phyloP scores from a whole-genome alignment of 2,797 vertebrate species.

The Enteromius viviparus region DNA sequence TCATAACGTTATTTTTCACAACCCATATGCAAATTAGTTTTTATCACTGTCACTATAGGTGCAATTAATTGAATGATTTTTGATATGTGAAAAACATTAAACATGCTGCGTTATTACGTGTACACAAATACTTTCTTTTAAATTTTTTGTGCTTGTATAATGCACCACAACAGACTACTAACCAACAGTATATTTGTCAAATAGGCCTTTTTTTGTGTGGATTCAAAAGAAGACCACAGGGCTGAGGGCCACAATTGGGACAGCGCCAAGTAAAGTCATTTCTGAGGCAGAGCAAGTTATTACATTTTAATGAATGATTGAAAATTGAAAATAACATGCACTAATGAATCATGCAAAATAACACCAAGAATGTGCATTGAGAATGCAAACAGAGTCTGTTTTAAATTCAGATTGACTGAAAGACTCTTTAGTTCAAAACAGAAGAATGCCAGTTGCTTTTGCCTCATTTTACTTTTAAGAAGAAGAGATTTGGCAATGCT shows the following conservation, averaged over 20 bases:
- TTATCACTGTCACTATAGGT: neutral
- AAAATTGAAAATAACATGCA: constrained; percentile 9
- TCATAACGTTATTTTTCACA: neutral
- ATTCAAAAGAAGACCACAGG: neutral
- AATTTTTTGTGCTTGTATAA: neutral
- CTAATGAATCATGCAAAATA: constrained; percentile 4
- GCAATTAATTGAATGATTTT: neutral
- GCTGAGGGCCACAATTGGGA: neutral
- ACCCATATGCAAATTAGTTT: neutral
- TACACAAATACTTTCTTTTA: neutral
- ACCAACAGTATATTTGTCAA: neutral
- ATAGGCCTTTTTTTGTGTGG: neutral
- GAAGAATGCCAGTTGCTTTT: constrained; percentile 33
- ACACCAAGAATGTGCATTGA: neutral
- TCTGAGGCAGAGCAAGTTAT: constrained; percentile 1
- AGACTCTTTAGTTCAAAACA: neutral
- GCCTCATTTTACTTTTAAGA: constrained; percentile 25
- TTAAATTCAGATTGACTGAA: neutral
- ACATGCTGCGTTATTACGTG: neutral
- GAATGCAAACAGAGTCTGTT: neutral
- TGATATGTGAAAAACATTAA: neutral
- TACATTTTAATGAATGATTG: constrained; percentile 15
- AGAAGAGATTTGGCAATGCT: constrained; percentile 31
- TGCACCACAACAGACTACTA: neutral
- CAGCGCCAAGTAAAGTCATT: neutral